Base-by-base conservation (phyloP, 2,888 invertebrate genomes). In the Andrena marginata region DNA sequence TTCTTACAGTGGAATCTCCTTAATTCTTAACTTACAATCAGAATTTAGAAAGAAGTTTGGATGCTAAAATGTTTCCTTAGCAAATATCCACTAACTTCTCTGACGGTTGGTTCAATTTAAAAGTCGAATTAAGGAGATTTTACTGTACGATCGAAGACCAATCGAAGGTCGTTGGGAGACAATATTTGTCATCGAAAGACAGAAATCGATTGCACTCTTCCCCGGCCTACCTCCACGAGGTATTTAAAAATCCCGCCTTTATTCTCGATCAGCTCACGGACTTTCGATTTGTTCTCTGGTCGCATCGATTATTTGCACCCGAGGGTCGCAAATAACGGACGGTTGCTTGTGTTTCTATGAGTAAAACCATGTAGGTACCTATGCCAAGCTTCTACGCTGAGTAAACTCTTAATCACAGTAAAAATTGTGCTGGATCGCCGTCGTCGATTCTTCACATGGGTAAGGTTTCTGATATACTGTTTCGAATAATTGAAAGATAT, bases 151-250 rank as follows among this genome's bases (percentile, higher is more conserved):
- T 64, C 68, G 2, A 26, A 60, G 16, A 7, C 59, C 48, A 51
- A 56, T 42, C 26, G 26, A 82, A 80, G 70, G 29, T 63, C 35
- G 35, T 75, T 48, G 54, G 60, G 74, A 63, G 74, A 79, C 29
- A 54, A 62, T 62, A 70, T 48, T 77, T 20, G 51, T 35, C 35
- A 62, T 56, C 59, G 60, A 31, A 26, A 26, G 56, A 56, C 23
- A 56, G 60, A 20, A 42, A 73, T 77, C 33, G 23, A 81, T 83
- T 81, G 70, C 73, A 82, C 74, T 35, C 49, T 78, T 77, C 33
- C 74, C 82, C 77, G 74, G 71, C 82, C 68, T 48, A 75, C 71
- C 71, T 75, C 69, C 48, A 29, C 60, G 63, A 60, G 31, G 29
- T 75, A 78, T 75, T 64, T 75, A 64, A 59, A 60, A 71, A 20